Evolutionary conservation across 1,140 invertebrate genomes (phyloP).

Genomic region (Drosophila repletoides): DNA sequence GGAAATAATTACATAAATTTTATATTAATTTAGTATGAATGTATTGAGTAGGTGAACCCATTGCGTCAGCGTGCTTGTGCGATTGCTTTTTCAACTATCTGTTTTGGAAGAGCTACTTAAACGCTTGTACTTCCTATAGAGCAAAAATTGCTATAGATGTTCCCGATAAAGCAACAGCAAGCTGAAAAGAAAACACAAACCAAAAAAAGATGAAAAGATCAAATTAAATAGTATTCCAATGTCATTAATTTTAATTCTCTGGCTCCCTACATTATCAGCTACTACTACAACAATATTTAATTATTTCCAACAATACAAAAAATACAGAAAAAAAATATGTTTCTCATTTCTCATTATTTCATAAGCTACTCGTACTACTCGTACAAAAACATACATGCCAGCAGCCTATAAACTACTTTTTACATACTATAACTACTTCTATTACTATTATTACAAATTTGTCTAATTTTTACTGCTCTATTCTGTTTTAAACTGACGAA

Average conservation of each 20-base stretch:
- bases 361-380: too few species aligned
- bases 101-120: not conserved
- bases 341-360: constrained; percentile 1
- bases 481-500: constrained; percentile 76
- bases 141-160: not conserved
- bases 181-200: not conserved
- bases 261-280: too few species aligned
- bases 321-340: not conserved
- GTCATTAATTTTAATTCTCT: too few species aligned
- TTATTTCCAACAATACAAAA: not conserved
- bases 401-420: not conserved
- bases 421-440: constrained; percentile 8
- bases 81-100: constrained; percentile 9
- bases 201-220: not conserved
- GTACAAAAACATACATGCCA: not conserved
- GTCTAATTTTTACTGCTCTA: constrained; percentile 46
- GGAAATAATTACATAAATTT: too few species aligned
- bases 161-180: not conserved
- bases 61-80: constrained; percentile 36
- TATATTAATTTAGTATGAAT: constrained; percentile 26
- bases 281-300: too few species aligned
- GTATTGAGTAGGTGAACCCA: not conserved
- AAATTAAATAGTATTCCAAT: too few species aligned
- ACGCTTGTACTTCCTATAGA: constrained; percentile 10
- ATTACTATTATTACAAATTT: constrained; percentile 16